Evolutionary conservation across 2,113 vertebrate genomes (phyloP).

Genomic region (Microcebus ravelobensis): DNA sequence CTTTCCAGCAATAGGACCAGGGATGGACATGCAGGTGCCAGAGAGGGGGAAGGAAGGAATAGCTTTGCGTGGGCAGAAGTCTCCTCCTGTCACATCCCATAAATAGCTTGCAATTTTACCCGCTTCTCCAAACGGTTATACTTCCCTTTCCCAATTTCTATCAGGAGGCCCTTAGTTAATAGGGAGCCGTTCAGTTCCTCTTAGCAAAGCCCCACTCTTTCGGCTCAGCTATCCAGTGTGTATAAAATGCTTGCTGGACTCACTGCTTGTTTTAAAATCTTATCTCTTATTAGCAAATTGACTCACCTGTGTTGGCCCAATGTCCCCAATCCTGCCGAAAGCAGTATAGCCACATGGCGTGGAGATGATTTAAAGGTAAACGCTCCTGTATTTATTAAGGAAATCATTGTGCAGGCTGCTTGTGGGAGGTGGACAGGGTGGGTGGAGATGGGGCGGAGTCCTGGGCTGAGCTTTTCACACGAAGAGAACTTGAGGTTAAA

Average conservation of each 20-base stretch:
- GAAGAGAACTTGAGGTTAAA: background rate
- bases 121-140: accelerated
- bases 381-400: background rate
- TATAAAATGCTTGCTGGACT: background rate
- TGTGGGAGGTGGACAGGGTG: background rate
- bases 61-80: background rate
- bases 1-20: background rate
- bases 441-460: background rate
- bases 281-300: slow-evolving; percentile 73
- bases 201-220: background rate
- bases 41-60: background rate
- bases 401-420: background rate
- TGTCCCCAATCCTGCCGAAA: slow-evolving; percentile 85
- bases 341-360: slow-evolving; percentile 80
- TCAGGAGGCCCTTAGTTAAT: background rate
- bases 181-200: background rate
- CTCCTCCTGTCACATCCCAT: background rate
- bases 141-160: background rate
- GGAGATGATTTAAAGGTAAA: slow-evolving; percentile 79
- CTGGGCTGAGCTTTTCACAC: background rate
- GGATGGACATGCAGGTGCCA: background rate
- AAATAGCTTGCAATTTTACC: background rate
- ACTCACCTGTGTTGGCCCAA: slow-evolving; percentile 84
- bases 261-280: background rate
- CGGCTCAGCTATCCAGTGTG: background rate